Evolutionary conservation across 1,140 invertebrate genomes (phyloP).

Genomic region (Sitophilus oryzae): DNA sequence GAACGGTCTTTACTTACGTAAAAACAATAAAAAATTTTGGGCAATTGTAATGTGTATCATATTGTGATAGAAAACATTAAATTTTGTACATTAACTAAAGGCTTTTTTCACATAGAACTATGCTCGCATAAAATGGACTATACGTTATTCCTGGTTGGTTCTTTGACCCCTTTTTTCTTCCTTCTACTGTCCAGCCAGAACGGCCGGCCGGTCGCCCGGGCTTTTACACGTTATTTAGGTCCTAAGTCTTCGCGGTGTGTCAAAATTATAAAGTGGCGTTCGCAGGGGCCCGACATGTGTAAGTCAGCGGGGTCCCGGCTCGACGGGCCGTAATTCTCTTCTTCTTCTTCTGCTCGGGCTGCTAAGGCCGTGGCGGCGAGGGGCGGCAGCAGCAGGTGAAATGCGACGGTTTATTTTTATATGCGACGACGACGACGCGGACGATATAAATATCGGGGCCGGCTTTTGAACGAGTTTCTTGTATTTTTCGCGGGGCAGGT

Average conservation of each 20-base stretch:
- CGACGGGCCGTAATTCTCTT: constrained; percentile 20
- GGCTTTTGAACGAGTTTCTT: constrained; percentile 14
- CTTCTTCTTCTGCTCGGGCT: too few species aligned
- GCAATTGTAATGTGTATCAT: too few species aligned
- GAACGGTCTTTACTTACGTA: too few species aligned
- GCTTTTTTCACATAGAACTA: too few species aligned
- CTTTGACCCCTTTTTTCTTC: constrained; percentile 3
- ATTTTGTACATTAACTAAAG: too few species aligned
- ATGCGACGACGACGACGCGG: neutral
- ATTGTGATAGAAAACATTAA: too few species aligned
- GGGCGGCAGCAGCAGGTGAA: constrained; percentile 24
- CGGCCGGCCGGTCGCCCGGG: constrained; percentile 2
- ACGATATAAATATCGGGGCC: constrained; percentile 19
- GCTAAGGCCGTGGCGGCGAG: too few species aligned
- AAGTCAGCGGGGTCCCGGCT: constrained; percentile 19
- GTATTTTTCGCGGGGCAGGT: neutral
- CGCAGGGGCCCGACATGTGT: constrained; percentile 21
- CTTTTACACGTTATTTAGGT: constrained; percentile 19
- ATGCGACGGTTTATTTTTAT: constrained; percentile 27
- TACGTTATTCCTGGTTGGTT: neutral
- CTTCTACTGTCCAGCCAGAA: neutral
- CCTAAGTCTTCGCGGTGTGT: constrained; percentile 19
- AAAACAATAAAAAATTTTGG: too few species aligned
- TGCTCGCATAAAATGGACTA: too few species aligned
- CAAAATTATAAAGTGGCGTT: constrained; percentile 28